Evolutionary conservation across 2,797 vertebrate species (phyloP), one percentile per base, ranked within the genome.

Genomic region (Sebastes elongatus): DNA sequence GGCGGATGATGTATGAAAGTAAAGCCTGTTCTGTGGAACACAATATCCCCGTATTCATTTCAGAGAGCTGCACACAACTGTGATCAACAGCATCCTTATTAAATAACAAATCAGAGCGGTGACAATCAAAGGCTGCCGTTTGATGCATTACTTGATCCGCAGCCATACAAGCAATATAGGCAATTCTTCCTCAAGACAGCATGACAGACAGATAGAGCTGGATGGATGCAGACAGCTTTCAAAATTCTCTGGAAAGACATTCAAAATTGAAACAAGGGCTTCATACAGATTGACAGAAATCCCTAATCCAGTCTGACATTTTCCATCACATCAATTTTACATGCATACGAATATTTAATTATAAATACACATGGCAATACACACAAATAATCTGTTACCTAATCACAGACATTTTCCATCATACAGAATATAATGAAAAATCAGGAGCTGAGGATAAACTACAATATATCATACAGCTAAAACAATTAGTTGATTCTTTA

Each of bases 91-190:
- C 46, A 7, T 60, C 56, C 11, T 63, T 3, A 8, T 61, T 46
- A 28, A 57, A 70, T 42, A 69, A 76, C 59, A 84, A 76, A 66
- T 76, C 78, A 84, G 52, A 2, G 38, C n/a, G 4, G 53, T 52
- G 71, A 74, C 65, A 70, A 72, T 80, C 49, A 49, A 69, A 80
- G 18, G 72, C 63, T 32, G 57, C 32, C 0, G 33, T 59, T 66
- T 25, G 62, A 25, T 69, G 49, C 71, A 32, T 27, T 18, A 30
- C 38, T 57, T 35, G 22, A 72, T 55, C 55, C 49, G 2, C 25
- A 67, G 81, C 57, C 32, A 14, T 60, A n/a, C 20, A 55, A 25
- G 66, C 46, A 52, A 33, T 20, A 23, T 3, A 14, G 25, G 38
- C 57, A 61, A 27, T 63, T 52, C 35, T 72, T 78, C 27, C 25